Evolutionary conservation across 2,888 invertebrate genomes (phyloP), one percentile per base, ranked within the genome.

Genomic region (Philaethria dido): DNA sequence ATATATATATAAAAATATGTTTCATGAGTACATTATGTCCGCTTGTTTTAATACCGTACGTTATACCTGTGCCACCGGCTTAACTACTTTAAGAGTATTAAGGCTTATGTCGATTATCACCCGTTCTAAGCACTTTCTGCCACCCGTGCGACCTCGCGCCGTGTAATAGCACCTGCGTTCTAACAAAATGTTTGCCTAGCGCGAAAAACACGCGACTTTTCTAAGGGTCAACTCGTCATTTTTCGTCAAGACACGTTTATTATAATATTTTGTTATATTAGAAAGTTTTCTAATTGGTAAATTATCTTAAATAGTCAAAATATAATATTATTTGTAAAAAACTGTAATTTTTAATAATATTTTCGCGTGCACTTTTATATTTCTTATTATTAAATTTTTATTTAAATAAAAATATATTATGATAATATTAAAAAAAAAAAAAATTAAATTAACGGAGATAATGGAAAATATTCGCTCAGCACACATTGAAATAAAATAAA

Each of bases 391-490:
- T 13, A 18, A 3, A 14, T 29, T 25, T n/a, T 5, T 5, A 9
- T 8, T 25, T 4, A 14, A 9, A 18, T 3, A 9, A 57, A 9
- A 42, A 39, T 20, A 39, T 14, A 57, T 8, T 39, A n/a, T n/a
- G n/a, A n/a, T 39, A 29, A 5, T 22, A 20, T 55, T 6, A 39
- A 39, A n/a, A 57, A 14, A 1, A 22, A 11, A 16, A 8, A 39
- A 22, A 39, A 1, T 14, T 36, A 14, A 55, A 22, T 42, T 59
- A 8, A 44, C 2, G 2, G 5, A 29, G 42, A 48, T 44, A 13
- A 55, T 61, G n/a, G 44, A 69, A n/a, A 59, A 48, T 39, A 62
- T 69, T 74, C 77, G 78, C 78, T 71, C 69, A 76, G 79, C 77
- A 72, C 39, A 66, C 65, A 18, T 9, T 22, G 18, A 20, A 62